A percentile compares a stretch with the other conserved stretches of the same genome.
These are phyloP conservation scores for Penaeus vannamei DNA, from an alignment of 1,140 invertebrate species.

Conservation along the genomic window DNA sequence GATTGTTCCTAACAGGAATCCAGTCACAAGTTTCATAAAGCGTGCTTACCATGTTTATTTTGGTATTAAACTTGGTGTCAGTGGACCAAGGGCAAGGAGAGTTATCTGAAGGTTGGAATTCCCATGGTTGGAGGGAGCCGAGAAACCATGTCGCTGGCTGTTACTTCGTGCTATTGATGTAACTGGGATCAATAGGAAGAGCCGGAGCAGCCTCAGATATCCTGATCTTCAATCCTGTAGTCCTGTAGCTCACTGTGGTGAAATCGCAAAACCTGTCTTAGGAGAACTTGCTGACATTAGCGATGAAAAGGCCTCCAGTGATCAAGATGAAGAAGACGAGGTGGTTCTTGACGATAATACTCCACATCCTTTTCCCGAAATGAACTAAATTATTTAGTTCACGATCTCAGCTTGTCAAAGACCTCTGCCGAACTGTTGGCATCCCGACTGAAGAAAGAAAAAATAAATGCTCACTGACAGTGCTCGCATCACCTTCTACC, in stretches of 20 bases:
- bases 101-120: no score
- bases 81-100: no score
- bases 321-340: constrained; percentile 36
- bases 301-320: constrained; percentile 29
- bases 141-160: no score
- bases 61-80: no score
- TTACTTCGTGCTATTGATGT: no score
- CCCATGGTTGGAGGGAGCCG: no score
- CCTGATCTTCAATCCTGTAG: constrained; percentile 38
- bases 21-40: no score
- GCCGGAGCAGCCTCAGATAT: constrained; percentile 33
- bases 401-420: no score
- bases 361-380: constrained; percentile 24
- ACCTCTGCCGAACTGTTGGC: no score
- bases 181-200: constrained; percentile 36
- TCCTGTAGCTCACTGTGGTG: constrained; percentile 49
- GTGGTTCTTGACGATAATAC: no score
- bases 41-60: no score
- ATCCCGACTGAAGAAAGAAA: constrained; percentile 8
- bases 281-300: constrained; percentile 40
- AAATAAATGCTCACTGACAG: not conserved
- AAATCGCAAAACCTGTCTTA: constrained; percentile 16
- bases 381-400: not conserved
- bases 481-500: constrained; percentile 33
- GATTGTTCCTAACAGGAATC: no score